phyloP scores from a whole-genome alignment of 1,140 invertebrate genomes.

The Scaptomyza pallida region DNA sequence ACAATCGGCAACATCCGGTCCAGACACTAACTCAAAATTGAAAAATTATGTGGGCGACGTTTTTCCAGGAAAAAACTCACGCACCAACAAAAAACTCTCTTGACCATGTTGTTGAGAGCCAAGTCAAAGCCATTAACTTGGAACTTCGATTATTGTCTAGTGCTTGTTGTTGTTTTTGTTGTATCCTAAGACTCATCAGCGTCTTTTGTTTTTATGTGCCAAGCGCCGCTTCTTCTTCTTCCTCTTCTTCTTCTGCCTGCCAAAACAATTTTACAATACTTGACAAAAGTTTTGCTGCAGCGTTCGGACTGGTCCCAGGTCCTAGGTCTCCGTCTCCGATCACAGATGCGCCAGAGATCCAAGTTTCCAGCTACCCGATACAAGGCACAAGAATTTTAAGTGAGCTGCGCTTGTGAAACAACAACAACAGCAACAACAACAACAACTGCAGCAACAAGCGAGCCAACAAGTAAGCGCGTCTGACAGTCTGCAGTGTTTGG shows the following conservation, averaged over 20 bases:
- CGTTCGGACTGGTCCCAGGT: not conserved
- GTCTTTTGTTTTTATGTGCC: conserved; percentile 74
- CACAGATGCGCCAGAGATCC: conserved; percentile 2
- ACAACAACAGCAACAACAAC: not conserved
- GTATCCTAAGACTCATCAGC: conserved; percentile 51
- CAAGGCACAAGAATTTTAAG: conserved; percentile 80
- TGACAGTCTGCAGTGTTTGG: conserved; percentile 40
- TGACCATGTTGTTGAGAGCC: conserved; percentile 65
- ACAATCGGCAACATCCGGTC: conserved; percentile 75
- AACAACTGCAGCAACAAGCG: no score
- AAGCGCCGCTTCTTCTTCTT: conserved; percentile 48
- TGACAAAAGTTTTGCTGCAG: conserved; percentile 65
- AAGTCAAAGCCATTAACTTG: conserved; percentile 68
- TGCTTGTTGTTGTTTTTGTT: conserved; percentile 38
- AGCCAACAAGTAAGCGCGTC: conserved; percentile 31
- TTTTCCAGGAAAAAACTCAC: conserved; percentile 74
- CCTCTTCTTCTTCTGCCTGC: conserved; percentile 10
- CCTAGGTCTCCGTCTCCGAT: conserved; percentile 6
- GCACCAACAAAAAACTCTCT: conserved; percentile 48
- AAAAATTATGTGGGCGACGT: conserved; percentile 80
- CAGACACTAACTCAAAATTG: conserved; percentile 71
- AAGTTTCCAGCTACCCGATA: conserved; percentile 29
- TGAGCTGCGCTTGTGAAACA: conserved; percentile 50
- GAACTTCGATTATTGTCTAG: conserved; percentile 49
- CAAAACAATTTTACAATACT: conserved; percentile 79